These are phyloP conservation scores for Lycophotia porphyrea DNA, from an alignment of 2,888 invertebrate species.

Conservation along the genomic window DNA sequence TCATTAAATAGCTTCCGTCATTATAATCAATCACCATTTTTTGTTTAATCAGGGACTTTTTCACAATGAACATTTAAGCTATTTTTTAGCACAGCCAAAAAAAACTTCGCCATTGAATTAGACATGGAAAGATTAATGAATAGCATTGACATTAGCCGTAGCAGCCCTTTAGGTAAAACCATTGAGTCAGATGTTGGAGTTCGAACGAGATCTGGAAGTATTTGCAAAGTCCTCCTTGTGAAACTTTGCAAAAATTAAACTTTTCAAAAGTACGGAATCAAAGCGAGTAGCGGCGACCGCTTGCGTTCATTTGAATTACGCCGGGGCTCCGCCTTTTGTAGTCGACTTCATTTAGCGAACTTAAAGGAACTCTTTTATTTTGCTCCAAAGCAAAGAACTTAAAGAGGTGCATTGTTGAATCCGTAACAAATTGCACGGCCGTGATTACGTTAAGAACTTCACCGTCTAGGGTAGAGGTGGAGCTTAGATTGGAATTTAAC, in stretches of 20 bases:
- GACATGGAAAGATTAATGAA: slow-evolving; percentile 62
- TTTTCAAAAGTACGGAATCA: slow-evolving; percentile 86
- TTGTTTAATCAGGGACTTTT: slow-evolving; percentile 51
- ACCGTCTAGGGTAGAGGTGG: slow-evolving; percentile 75
- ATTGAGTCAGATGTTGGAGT: slow-evolving; percentile 69
- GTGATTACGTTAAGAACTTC: slow-evolving; percentile 86
- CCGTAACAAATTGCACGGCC: slow-evolving; percentile 88
- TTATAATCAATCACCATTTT: slow-evolving; percentile 54
- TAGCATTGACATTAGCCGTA: slow-evolving; percentile 52
- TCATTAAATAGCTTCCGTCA: slow-evolving; percentile 64
- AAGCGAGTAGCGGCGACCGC: slow-evolving; percentile 81
- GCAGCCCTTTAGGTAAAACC: slow-evolving; percentile 67
- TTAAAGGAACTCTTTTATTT: slow-evolving; percentile 88
- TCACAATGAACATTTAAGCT: slow-evolving; percentile 50
- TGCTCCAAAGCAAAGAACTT: slow-evolving; percentile 83
- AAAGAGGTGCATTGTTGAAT: slow-evolving; percentile 89
- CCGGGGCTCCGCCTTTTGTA: slow-evolving; percentile 87
- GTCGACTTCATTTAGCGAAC: slow-evolving; percentile 89
- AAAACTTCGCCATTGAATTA: slow-evolving; percentile 57
- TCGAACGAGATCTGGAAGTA: slow-evolving; percentile 79
- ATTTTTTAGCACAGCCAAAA: slow-evolving; percentile 47
- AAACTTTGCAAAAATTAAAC: slow-evolving; percentile 88
- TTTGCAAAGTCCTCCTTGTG: slow-evolving; percentile 82
- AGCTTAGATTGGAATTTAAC: slow-evolving; percentile 83
- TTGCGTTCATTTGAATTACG: slow-evolving; percentile 88